Evolutionary conservation across 2,888 invertebrate species (phyloP).

Genomic region (Anorthoa munda): DNA sequence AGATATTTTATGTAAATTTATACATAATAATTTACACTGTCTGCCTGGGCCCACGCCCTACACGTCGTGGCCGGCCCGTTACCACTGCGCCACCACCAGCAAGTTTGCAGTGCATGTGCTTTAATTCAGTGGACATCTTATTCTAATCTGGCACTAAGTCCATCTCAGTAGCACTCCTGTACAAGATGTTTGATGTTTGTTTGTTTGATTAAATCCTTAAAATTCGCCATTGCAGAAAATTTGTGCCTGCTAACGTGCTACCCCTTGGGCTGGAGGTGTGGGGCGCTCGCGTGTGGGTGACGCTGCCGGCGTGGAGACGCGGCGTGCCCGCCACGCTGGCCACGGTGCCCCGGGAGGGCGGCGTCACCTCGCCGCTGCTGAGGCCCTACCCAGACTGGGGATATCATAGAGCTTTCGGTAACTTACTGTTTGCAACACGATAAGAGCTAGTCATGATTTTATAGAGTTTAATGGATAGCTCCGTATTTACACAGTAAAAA

Average conservation of each 20-base stretch:
- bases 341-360: constrained; percentile 92
- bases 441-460: background rate
- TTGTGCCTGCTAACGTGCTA: constrained; percentile 93
- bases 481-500: no score
- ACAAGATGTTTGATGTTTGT: no score
- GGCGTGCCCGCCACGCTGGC: constrained; percentile 95
- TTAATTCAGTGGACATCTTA: no score
- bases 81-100: no score
- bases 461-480: background rate
- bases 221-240: constrained; percentile 84
- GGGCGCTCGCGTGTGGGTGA: constrained; percentile 93
- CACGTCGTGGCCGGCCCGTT: no score
- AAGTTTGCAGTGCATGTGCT: no score
- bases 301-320: constrained; percentile 94
- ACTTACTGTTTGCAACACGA: constrained; percentile 46
- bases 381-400: constrained; percentile 95
- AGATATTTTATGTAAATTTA: no score
- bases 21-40: no score
- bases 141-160: no score
- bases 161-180: no score
- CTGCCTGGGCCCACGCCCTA: no score
- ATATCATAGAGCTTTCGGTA: constrained; percentile 91
- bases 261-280: constrained; percentile 94
- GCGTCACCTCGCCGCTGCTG: constrained; percentile 91
- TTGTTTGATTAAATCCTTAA: background rate